Percentiles rank a stretch among this genome's conserved stretches.
Evolutionary conservation across 2,113 vertebrate genomes (phyloP).

Genomic region (Tauraco erythrolophus): DNA sequence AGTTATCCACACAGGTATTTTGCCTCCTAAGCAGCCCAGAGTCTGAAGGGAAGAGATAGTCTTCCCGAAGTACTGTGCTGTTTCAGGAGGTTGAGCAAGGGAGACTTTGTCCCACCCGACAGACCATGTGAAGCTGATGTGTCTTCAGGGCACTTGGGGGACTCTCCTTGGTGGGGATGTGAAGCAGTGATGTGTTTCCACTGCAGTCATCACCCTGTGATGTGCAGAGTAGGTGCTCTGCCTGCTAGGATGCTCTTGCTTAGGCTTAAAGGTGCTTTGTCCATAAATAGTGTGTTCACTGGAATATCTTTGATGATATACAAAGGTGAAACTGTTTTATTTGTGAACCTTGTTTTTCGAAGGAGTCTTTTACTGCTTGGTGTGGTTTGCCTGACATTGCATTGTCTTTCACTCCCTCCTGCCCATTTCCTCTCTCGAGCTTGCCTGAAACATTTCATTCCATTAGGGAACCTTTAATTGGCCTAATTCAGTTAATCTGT

Average conservation of each 20-base stretch:
- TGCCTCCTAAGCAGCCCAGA: no score
- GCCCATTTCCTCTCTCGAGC: conserved; percentile 34
- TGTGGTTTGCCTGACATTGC: background rate
- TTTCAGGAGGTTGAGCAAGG: no score
- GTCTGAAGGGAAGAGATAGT: no score
- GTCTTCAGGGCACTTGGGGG: no score
- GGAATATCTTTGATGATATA: background rate
- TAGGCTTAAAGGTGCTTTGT: background rate
- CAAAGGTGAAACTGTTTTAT: background rate
- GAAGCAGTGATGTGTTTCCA: no score
- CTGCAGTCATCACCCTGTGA: background rate
- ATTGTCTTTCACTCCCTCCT: conserved; percentile 8
- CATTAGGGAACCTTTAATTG: conserved; percentile 77
- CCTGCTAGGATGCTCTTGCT: background rate
- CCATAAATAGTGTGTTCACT: background rate
- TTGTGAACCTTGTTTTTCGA: background rate
- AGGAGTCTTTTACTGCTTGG: background rate
- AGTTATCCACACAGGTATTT: no score
- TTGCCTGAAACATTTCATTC: conserved; percentile 71
- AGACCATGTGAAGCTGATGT: no score
- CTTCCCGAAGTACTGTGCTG: no score
- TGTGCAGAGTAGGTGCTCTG: background rate
- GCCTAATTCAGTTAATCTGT: conserved; percentile 76
- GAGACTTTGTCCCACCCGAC: no score
- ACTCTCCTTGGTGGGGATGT: no score